Base-by-base conservation (phyloP, 2,888 invertebrate species). In the Thymelicus lineola region DNA sequence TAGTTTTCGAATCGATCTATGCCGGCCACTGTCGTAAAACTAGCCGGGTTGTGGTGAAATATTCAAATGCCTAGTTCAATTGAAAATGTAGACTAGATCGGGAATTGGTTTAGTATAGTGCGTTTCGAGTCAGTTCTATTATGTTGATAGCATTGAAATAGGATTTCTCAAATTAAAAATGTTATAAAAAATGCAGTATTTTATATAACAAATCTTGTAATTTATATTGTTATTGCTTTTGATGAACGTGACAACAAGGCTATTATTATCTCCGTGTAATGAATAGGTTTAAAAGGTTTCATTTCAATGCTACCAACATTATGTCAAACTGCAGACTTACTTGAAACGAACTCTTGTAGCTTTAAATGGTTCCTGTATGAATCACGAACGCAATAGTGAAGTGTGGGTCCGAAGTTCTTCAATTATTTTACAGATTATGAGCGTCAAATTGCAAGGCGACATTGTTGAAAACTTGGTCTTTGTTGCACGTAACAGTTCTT, bases 11-110 rank as follows among this genome's bases (percentile, higher is more conserved):
- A 69, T 62, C 69, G 73, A 72, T 72, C 68, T 71, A 69, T 58
- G 71, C 70, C 46, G 46, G 48, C 61, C 69, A 61, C 61, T 70
- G 70, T 73, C 70, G 65, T 72, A 65, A 65, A 70, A 64, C 53
- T 45, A 50, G 36, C 53, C 35, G 60, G 45, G 10, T 64, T 66
- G 70, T 42, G 74, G 73, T 67, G 72, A 74, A n/a, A 74, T 73
- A 76, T 73, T 73, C 72, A 67, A 68, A 72, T 72, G 71, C 69
- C 71, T 50, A 67, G 71, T 74, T 70, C 67, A 75, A 75, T 75
- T 75, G 74, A 73, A 75, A 75, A 71, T 73, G 68, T 55, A 63
- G 58, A 50, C 38, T 17, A 17, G 14, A 45, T 17, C 36, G 20
- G 17, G n/a, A 36, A 61, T 50, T 36, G 62, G 36, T 68, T 57